Base-by-base conservation (phyloP, 2,797 vertebrate genomes). In the Todus mexicanus region DNA sequence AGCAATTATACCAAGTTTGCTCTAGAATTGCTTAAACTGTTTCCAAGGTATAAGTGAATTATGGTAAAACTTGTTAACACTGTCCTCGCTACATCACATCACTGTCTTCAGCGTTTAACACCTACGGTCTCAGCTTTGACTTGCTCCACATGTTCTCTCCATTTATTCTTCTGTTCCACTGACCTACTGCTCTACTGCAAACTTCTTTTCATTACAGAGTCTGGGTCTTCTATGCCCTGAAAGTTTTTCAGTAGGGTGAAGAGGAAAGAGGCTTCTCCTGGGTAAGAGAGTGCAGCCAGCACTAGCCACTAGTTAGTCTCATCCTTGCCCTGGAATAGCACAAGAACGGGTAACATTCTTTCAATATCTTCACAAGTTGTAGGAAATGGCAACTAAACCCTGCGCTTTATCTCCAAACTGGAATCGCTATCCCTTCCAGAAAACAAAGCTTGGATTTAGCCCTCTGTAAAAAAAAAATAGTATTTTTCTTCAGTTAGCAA, bases 1-100 rank as follows among this genome's bases (percentile, higher is more conserved):
- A 85, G 96, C 94, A 97, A 97, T 97, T 98, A 97, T 88, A 94
- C 74, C 71, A 72, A 48, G 73, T 78, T 92, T 93, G 90, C 94
- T 92, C 60, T 76, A 92, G 90, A 95, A 94, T 75, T 74, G 47
- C 45, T 92, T 92, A 77, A 92, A 81, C 87, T 56, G 51, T 95
- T 96, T 87, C 76, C 64, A 73, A 90, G 57, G 54, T 27, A n/a
- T 53, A 54, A 78, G 27, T 83, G 60, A 69, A 50, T 75, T 56
- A 59, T 16, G 35, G 43, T 33, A 48, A 42, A 77, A 51, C 48
- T 48, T 8, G 12, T 21, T 57, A 83, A 53, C 29, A 13, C 27
- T 12, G 35, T 40, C 43, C n/a, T n/a, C n/a, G n/a, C n/a, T n/a
- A n/a, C n/a, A n/a, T 33, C 45, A 0, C 63, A 35, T 51, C 40